phyloP scores from a whole-genome alignment of 2,113 vertebrate genomes.

The Rhabdomys dilectus region DNA sequence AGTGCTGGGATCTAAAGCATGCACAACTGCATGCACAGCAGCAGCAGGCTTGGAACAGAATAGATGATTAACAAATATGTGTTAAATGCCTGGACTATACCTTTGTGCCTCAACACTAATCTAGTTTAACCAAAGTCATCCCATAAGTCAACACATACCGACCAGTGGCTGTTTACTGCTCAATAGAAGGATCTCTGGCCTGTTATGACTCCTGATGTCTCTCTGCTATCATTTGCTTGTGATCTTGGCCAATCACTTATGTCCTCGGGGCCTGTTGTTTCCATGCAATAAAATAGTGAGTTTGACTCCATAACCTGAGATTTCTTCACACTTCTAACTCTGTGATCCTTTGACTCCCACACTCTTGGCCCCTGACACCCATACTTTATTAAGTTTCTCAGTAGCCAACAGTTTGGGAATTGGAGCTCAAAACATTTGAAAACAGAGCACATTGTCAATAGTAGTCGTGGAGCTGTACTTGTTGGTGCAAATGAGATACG shows the following conservation, averaged over 20 bases:
- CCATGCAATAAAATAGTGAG: not conserved
- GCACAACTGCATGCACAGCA: not conserved
- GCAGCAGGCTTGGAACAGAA: not conserved
- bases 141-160: not conserved
- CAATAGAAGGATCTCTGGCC: not conserved
- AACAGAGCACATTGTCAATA: not conserved
- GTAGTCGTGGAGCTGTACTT: not conserved
- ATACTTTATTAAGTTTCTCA: not conserved
- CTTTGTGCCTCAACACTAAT: not conserved
- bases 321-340: not conserved
- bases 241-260: not conserved
- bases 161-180: not conserved
- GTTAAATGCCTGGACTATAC: not conserved
- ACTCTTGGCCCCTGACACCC: not conserved
- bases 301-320: not conserved
- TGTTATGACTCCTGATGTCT: not conserved
- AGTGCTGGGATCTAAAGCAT: not conserved
- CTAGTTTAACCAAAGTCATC: not conserved
- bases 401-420: not conserved
- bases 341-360: not conserved
- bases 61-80: not conserved
- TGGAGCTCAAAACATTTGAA: not conserved
- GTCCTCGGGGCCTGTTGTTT: not conserved
- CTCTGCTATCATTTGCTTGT: not conserved
- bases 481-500: not conserved